These are phyloP conservation scores for Theocolax elegans DNA, from an alignment of 1,140 invertebrate genomes.

Conservation along the genomic window DNA sequence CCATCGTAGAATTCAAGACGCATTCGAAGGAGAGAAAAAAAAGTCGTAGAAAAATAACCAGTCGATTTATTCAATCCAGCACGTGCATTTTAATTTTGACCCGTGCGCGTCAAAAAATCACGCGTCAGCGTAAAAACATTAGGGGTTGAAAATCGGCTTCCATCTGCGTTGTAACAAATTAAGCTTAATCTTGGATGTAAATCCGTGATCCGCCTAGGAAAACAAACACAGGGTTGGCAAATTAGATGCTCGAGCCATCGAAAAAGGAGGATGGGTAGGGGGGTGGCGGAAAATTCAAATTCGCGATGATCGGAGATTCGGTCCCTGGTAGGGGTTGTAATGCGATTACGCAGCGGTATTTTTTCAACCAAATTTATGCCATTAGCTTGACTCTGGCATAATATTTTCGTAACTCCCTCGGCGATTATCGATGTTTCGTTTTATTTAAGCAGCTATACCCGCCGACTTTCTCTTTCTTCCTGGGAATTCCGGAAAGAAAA, in stretches of 20 bases:
- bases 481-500: conserved; percentile 28
- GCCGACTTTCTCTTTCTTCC: conserved; percentile 30
- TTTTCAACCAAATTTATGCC: conserved; percentile 55
- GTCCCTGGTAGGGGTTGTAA: conserved; percentile 1
- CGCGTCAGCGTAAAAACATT: conserved; percentile 13
- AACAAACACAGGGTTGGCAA: conserved; percentile 27
- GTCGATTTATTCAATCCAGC: neutral
- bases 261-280: too few species aligned
- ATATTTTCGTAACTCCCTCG: conserved; percentile 49
- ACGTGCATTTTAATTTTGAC: neutral
- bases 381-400: conserved; percentile 47
- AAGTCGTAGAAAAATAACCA: too few species aligned
- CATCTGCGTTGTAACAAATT: conserved; percentile 28
- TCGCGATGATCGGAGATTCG: conserved; percentile 12
- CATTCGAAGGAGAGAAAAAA: too few species aligned
- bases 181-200: conserved; percentile 40
- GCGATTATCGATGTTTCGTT: conserved; percentile 12
- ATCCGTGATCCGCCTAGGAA: conserved; percentile 35
- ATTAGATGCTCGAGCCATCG: conserved; percentile 17
- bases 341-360: conserved; percentile 45
- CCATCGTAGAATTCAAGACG: too few species aligned
- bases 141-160: conserved; percentile 38
- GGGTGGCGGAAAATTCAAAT: conserved; percentile 20
- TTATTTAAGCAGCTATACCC: conserved; percentile 15
- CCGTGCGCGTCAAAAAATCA: neutral